Percentiles rank a stretch among this genome's conserved stretches.
Evolutionary conservation across 2,113 vertebrate species (phyloP).

Genomic region (sheep (Ovis aries)): ARS-UI_Ramb_v3.0 NC_056065.1:42004501-42005000

Average conservation of each 20-base stretch:
- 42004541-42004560: fast-evolving
- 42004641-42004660: background rate
- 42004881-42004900: background rate
- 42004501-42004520: background rate
- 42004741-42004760: no score
- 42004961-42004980: background rate
- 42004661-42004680: background rate
- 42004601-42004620: background rate
- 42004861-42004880: background rate
- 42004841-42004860: background rate
- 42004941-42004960: background rate
- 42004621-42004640: fast-evolving
- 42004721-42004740: background rate
- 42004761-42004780: background rate
- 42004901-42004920: background rate
- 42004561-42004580: background rate
- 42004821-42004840: background rate
- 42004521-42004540: fast-evolving
- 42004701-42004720: background rate
- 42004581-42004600: background rate
- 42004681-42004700: background rate
- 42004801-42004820: background rate
- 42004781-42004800: background rate
- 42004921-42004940: background rate
- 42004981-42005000: background rate